phyloP scores from a whole-genome alignment of 2,888 invertebrate species.

The Mimachlamys varia region DNA sequence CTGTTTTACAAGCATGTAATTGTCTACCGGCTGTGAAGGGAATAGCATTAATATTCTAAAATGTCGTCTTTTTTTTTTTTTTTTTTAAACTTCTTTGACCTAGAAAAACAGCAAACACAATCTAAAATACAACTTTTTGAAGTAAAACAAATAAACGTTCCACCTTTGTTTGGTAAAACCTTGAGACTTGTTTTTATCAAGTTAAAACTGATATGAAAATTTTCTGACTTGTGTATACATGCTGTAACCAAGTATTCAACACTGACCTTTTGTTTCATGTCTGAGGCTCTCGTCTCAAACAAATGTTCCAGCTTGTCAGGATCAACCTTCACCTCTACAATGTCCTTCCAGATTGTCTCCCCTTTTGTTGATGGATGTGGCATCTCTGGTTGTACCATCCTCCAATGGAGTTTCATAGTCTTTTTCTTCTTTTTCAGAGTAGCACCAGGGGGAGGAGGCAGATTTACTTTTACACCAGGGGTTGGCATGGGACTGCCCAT shows the following conservation, averaged over 20 bases:
- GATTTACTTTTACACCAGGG: constrained; percentile 61
- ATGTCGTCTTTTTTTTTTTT: too few relatives aligned
- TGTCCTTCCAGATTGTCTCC: constrained; percentile 78
- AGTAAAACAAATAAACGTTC: neutral
- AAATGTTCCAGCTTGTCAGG: constrained; percentile 96
- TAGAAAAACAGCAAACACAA: neutral
- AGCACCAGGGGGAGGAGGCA: constrained; percentile 75
- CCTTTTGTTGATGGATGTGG: constrained; percentile 69
- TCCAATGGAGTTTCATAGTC: constrained; percentile 99
- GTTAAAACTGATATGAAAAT: neutral
- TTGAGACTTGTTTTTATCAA: neutral
- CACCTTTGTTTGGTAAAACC: neutral
- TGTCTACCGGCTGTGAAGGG: neutral
- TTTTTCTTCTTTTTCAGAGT: constrained; percentile 87
- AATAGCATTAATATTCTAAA: neutral
- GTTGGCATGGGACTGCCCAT: constrained; percentile 51
- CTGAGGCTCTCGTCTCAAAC: constrained; percentile 98
- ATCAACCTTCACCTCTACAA: constrained; percentile 90
- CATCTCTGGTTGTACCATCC: constrained; percentile 85
- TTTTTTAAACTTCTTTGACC: too few relatives aligned
- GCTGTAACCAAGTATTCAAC: neutral
- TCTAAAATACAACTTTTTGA: neutral
- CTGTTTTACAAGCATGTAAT: neutral
- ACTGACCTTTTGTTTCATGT: constrained; percentile 94
- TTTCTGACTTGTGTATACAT: too few relatives aligned